Evolutionary conservation across 1,140 invertebrate species (phyloP).

Genomic region (Sarcophaga bullata): DNA sequence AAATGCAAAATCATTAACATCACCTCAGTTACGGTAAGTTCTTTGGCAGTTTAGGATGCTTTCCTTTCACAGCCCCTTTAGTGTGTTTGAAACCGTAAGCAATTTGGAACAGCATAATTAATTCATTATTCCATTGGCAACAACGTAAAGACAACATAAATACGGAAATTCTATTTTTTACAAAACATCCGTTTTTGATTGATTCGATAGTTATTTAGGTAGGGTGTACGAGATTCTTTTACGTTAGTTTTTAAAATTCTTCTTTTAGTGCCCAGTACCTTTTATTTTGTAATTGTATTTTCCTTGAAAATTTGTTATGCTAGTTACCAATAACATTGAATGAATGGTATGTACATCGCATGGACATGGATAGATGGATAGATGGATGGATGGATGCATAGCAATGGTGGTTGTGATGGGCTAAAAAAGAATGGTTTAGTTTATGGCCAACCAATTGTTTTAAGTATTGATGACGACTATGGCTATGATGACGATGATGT

Average conservation of each 20-base stretch:
- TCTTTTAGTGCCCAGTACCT: background rate
- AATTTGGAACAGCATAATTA: background rate
- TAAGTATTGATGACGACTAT: slow-evolving; percentile 13
- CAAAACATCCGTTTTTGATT: too few species aligned
- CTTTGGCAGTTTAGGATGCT: slow-evolving; percentile 20
- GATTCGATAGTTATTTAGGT: too few species aligned
- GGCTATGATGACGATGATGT: slow-evolving; percentile 16
- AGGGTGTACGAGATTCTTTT: too few species aligned
- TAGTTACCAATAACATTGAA: slow-evolving; percentile 5
- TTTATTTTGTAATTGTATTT: background rate
- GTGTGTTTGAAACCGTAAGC: background rate
- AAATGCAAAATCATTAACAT: slow-evolving; percentile 41
- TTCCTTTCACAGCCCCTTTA: background rate
- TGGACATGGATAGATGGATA: background rate
- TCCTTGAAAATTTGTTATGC: slow-evolving; percentile 17
- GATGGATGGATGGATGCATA: slow-evolving; percentile 28
- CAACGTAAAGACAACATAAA: background rate
- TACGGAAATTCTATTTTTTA: too few species aligned
- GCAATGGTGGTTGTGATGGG: slow-evolving; percentile 20
- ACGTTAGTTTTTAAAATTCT: too few species aligned
- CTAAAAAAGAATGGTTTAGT: slow-evolving; percentile 11
- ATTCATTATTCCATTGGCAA: background rate
- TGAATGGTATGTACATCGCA: background rate
- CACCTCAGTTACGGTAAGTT: slow-evolving; percentile 34
- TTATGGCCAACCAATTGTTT: slow-evolving; percentile 13